A percentile compares a stretch with the other conserved stretches of the same genome.
Conservation (phyloP, 2,113 vertebrate species). For the Cololabis saira region DNA sequence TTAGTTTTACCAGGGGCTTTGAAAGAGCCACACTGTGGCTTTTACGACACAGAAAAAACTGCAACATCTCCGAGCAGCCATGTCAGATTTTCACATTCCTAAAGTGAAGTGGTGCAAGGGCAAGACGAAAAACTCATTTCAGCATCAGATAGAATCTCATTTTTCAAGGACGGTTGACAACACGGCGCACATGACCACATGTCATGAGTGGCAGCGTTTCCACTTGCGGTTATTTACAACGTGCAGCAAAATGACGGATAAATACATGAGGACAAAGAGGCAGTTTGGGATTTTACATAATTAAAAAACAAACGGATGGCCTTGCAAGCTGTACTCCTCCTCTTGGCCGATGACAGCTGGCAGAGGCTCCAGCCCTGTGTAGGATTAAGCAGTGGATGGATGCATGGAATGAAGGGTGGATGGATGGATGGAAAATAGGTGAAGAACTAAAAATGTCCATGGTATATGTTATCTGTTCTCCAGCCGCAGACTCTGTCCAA, state of each 20-base stretch:
- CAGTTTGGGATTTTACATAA: conserved; percentile 45
- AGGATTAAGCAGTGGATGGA: neutral
- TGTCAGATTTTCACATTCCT: conserved; percentile 18
- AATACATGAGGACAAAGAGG: conserved; percentile 18
- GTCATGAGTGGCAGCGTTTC: conserved; percentile 23
- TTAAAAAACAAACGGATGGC: conserved; percentile 21
- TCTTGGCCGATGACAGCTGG: too few species aligned
- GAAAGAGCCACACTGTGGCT: conserved; percentile 1
- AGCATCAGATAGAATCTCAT: conserved; percentile 13
- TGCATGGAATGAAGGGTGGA: neutral
- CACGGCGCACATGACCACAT: conserved; percentile 4
- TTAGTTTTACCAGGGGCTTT: conserved; percentile 16
- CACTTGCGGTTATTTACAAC: conserved; percentile 38
- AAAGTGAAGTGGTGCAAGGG: conserved; percentile 13
- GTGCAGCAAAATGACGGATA: conserved; percentile 18
- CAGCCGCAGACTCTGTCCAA: conserved; percentile 69
- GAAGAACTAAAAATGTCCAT: conserved; percentile 70
- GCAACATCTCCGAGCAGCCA: conserved; percentile 8
- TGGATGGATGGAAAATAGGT: neutral
- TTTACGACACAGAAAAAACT: conserved; percentile 6
- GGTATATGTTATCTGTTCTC: conserved; percentile 73
- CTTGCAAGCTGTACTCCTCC: too few species aligned
- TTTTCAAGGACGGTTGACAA: conserved; percentile 18
- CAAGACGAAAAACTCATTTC: conserved; percentile 11
- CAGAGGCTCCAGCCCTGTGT: neutral